Evolutionary conservation across 2,113 vertebrate genomes (phyloP).

Genomic region (Oncorhynchus keta): DNA sequence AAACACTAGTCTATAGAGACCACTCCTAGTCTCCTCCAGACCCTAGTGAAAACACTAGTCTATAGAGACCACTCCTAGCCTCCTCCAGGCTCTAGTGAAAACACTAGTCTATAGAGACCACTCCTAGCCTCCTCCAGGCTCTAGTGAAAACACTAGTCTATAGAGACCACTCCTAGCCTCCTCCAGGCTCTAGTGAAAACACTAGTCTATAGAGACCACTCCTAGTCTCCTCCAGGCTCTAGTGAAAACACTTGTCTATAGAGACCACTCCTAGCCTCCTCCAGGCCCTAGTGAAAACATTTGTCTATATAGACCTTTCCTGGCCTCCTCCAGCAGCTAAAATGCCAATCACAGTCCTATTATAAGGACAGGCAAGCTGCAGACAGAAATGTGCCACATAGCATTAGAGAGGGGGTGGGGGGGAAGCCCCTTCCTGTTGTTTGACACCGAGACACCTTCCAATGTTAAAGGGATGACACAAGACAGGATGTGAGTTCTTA

Average conservation of each 20-base stretch:
- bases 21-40: too few relatives aligned
- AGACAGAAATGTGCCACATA: not conserved
- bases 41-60: too few relatives aligned
- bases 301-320: not conserved
- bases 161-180: not conserved
- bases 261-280: too few relatives aligned
- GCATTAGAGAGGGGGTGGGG: not conserved
- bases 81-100: too few relatives aligned
- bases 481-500: conserved; percentile 34
- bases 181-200: not conserved
- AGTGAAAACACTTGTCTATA: too few relatives aligned
- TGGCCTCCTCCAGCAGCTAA: too few relatives aligned
- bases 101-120: too few relatives aligned
- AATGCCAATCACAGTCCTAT: too few relatives aligned
- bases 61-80: too few relatives aligned
- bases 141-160: not conserved
- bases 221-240: too few relatives aligned
- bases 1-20: not conserved
- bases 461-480: conserved; percentile 26
- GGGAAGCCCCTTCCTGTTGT: conserved; percentile 39
- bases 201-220: not conserved
- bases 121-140: not conserved
- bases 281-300: not conserved
- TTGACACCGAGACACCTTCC: conserved; percentile 6
- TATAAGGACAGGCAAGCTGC: too few relatives aligned